phyloP scores from a whole-genome alignment of 1,140 invertebrate genomes.

The Drosophila dunni region DNA sequence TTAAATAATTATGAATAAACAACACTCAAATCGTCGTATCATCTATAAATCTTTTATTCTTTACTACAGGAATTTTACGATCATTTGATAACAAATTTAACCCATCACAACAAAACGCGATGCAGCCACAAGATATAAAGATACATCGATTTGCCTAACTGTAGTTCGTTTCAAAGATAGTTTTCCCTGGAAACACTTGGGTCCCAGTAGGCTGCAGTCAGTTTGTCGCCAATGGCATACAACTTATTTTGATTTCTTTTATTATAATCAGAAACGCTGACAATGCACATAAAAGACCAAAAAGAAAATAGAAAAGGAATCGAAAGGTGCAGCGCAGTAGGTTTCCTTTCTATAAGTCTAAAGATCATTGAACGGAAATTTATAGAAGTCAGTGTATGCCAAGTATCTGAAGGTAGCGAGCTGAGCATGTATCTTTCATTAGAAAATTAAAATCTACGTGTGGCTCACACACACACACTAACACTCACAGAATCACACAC shows the following conservation, averaged over 20 bases:
- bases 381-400: conserved; percentile 44
- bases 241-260: conserved; percentile 79
- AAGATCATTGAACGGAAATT: conserved; percentile 54
- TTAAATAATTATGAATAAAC: conserved; percentile 71
- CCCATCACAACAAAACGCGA: conserved; percentile 50
- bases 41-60: conserved; percentile 64
- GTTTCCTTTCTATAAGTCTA: conserved; percentile 50
- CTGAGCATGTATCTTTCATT: conserved; percentile 77
- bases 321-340: conserved; percentile 65
- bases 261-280: conserved; percentile 67
- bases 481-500: conserved; percentile 3
- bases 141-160: conserved; percentile 41
- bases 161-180: not conserved
- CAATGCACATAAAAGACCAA: conserved; percentile 42
- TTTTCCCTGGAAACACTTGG: conserved; percentile 34
- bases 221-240: conserved; percentile 64
- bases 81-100: conserved; percentile 39
- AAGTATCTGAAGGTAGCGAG: conserved; percentile 39
- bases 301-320: conserved; percentile 22
- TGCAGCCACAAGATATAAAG: conserved; percentile 28
- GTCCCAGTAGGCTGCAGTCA: conserved; percentile 37
- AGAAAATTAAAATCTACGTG: conserved; percentile 79
- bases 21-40: conserved; percentile 19
- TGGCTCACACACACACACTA: conserved; percentile 39
- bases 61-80: conserved; percentile 34